These are phyloP conservation scores for Machaerirhynchus nigripectus DNA, from an alignment of 2,113 vertebrate genomes.

Conservation along the genomic window DNA sequence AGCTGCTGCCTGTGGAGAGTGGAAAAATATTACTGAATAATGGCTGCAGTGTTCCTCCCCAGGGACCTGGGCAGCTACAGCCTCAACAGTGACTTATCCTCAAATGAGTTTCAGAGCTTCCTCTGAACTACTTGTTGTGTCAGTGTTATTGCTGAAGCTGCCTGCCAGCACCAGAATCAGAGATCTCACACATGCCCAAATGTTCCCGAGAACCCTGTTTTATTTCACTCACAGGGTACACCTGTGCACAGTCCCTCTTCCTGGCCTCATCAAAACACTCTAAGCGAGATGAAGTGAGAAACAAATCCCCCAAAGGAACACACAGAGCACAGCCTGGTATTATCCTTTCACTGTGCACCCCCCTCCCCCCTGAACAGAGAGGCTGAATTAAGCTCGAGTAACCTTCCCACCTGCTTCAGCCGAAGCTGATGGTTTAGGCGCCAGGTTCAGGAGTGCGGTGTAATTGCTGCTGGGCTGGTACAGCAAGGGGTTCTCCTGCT, in stretches of 20 bases:
- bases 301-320: background rate
- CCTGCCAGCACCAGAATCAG: background rate
- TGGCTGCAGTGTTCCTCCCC: background rate
- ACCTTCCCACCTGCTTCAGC: background rate
- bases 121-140: background rate
- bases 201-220: background rate
- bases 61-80: background rate
- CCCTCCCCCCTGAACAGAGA: background rate
- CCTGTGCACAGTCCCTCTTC: background rate
- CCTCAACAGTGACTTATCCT: background rate
- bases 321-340: background rate
- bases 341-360: background rate
- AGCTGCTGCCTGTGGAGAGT: background rate
- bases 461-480: background rate
- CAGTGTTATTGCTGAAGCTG: background rate
- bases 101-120: background rate
- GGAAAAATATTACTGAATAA: background rate
- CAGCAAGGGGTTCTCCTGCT: background rate
- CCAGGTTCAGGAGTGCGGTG: background rate
- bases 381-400: background rate
- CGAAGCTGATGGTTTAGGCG: rapidly evolving
- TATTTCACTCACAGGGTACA: background rate
- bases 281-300: background rate
- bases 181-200: background rate
- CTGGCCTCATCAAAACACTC: background rate